Base-by-base conservation (phyloP, 1,140 invertebrate genomes). In the Brachionus paranguensis region DNA sequence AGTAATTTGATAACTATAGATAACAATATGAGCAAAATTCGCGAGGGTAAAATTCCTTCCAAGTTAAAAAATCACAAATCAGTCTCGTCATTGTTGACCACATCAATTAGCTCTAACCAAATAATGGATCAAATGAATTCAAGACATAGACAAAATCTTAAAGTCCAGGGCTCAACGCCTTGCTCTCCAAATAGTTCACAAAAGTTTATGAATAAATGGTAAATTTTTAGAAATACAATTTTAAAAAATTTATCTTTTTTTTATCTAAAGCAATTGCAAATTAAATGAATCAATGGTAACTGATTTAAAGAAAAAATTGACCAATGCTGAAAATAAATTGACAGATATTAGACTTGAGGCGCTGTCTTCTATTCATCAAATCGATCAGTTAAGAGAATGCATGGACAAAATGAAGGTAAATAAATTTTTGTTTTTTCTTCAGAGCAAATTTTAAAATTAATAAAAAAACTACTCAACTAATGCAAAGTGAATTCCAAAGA, bases 311-410 rank as follows among this genome's bases (percentile, higher is more conserved):
- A 94, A 95, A 87, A 95, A 97, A 87, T 89, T 99, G 43, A 91
- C 96, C 64, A 96, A 98, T 87, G 98, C 98, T 89, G 96, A 98
- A 89, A 93, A 97, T 85, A 95, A 96, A 20, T 89, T 99, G 79
- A 98, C 96, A 0, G 97, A 99, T 87, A 97, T 98, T 78, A 91
- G 96, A 85, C 90, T 99, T 37, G 97, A 99, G 89, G 96, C 97
- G 2, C 89, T 99, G 11, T 96, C 95, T 85, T 97, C 95, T 0
- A 96, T 96, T 3, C 96, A 98, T 90, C 96, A 99, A 89, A 90
- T 98, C 47, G 96, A 98, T 89, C 96, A 95, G 84, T 91, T 98
- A 1, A 95, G 96, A 88, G 96, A 98, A 87, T 96, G 95, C 50
- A 95, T 98, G 87, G 95, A 94, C 86, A 96, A 96, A 90, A 96